Evolutionary conservation across 2,797 vertebrate species (phyloP).

Genomic region (Lutjanus campechanus): DNA sequence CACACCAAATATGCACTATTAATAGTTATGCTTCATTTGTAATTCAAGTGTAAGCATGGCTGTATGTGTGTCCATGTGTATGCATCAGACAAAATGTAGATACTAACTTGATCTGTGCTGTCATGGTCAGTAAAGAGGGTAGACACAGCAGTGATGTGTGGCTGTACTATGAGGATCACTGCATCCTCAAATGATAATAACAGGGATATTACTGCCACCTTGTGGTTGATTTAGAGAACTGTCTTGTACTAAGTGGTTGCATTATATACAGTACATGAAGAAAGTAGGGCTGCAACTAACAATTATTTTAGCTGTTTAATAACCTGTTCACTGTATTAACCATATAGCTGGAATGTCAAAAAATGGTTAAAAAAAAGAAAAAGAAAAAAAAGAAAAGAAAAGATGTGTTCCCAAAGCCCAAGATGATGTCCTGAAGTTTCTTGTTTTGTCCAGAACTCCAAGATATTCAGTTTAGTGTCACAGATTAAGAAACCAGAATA

Average conservation of each 20-base stretch:
- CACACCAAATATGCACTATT: neutral
- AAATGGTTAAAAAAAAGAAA: too few species aligned
- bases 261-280: neutral
- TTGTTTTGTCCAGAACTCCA: too few species aligned
- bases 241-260: neutral
- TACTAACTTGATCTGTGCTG: conserved; percentile 25
- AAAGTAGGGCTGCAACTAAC: too few species aligned
- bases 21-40: neutral
- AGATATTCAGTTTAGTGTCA: too few species aligned
- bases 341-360: too few species aligned
- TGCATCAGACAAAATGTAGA: conserved; percentile 25
- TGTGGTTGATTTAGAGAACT: conserved; percentile 58
- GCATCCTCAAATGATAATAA: conserved; percentile 31
- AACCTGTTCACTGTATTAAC: too few species aligned
- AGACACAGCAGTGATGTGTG: conserved; percentile 9
- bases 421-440: too few species aligned
- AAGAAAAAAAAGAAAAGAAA: too few species aligned
- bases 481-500: too few species aligned
- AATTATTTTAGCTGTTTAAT: too few species aligned
- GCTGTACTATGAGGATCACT: conserved; percentile 17
- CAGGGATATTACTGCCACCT: conserved; percentile 78
- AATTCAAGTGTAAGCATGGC: neutral
- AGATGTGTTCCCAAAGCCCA: too few species aligned
- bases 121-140: conserved; percentile 21
- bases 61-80: conserved; percentile 12